Evolutionary conservation across 2,888 invertebrate species (phyloP).

Genomic region (Xestobium rufovillosum): DNA sequence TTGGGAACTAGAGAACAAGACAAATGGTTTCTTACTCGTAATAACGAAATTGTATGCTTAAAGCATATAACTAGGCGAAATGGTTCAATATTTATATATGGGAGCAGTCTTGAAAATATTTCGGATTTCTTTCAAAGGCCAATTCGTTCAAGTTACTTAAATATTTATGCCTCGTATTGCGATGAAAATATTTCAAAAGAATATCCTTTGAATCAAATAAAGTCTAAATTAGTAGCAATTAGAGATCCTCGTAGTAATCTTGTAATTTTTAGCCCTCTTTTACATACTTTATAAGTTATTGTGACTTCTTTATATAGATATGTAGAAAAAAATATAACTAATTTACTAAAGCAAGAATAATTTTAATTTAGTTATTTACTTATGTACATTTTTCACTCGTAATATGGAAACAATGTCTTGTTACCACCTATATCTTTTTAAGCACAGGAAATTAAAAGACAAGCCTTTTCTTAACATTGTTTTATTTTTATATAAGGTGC

Average conservation of each 20-base stretch:
- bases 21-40: neutral
- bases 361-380: no score
- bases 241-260: neutral
- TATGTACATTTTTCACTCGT: no score
- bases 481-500: no score
- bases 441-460: no score
- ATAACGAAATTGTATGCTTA: neutral
- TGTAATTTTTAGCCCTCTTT: neutral
- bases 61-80: neutral
- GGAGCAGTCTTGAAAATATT: neutral
- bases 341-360: no score
- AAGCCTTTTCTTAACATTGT: no score
- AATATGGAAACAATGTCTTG: no score
- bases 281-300: neutral
- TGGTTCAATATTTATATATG: neutral
- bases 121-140: neutral
- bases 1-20: neutral
- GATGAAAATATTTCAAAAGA: neutral
- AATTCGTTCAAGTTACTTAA: neutral
- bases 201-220: neutral
- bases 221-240: neutral
- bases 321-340: no score
- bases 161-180: neutral
- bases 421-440: no score
- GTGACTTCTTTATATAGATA: no score